A percentile compares a stretch with the other conserved stretches of the same genome.
Conservation (phyloP, 2,888 invertebrate species). For the Drosophila vallismaia region DNA sequence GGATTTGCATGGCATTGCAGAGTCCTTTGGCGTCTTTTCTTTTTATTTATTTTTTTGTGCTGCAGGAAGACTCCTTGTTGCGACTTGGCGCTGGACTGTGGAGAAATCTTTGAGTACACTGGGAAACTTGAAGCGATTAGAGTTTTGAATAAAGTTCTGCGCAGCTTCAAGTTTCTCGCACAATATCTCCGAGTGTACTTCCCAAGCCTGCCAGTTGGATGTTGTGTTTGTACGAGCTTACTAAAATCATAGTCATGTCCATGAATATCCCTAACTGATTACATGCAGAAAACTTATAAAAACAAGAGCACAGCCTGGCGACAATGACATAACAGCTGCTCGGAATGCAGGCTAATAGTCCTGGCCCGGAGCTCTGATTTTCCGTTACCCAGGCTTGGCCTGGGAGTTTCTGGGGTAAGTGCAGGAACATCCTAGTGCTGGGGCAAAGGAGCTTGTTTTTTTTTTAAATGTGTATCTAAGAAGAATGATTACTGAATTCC, state of each 20-base stretch:
- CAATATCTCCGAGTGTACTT: slow-evolving; percentile 1
- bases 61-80: slow-evolving; percentile 56
- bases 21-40: slow-evolving; percentile 41
- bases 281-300: slow-evolving; percentile 73
- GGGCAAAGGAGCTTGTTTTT: too few relatives aligned
- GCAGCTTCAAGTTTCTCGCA: neutral
- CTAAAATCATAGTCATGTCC: slow-evolving; percentile 78
- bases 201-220: neutral
- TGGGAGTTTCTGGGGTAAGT: slow-evolving; percentile 6
- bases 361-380: slow-evolving; percentile 13
- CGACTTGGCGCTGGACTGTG: slow-evolving; percentile 57
- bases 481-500: neutral
- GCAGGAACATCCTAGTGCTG: neutral
- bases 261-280: slow-evolving; percentile 77
- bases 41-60: slow-evolving; percentile 36
- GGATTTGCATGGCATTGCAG: slow-evolving; percentile 73
- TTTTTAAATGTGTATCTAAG: too few relatives aligned
- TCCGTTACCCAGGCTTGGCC: neutral
- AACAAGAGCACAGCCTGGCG: slow-evolving; percentile 57
- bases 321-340: slow-evolving; percentile 68
- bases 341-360: slow-evolving; percentile 56
- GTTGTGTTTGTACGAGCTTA: slow-evolving; percentile 33
- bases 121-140: neutral
- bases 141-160: neutral
- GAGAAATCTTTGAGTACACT: slow-evolving; percentile 22